Conservation (phyloP, 2,113 vertebrate species). For the Callaeas wilsoni region DNA sequence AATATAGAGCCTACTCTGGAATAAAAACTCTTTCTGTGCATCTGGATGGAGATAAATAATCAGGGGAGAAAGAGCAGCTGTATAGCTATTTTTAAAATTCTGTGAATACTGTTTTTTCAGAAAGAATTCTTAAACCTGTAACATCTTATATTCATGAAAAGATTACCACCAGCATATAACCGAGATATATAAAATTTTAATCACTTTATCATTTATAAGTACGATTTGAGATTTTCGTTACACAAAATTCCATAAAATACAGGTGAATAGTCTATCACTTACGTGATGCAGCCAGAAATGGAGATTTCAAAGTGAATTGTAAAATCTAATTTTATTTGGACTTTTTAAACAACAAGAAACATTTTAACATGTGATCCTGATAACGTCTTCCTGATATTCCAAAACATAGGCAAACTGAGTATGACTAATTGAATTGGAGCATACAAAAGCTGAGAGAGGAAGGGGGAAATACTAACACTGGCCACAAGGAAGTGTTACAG, state of each 20-base stretch:
- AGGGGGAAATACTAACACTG: background rate
- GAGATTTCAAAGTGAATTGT: background rate
- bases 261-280: background rate
- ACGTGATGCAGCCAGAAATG: background rate
- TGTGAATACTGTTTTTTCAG: slow-evolving; percentile 22
- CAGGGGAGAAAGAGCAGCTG: background rate
- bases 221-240: background rate
- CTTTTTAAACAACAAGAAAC: background rate
- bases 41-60: slow-evolving; percentile 41
- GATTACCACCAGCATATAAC: slow-evolving; percentile 6
- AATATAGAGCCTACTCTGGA: slow-evolving; percentile 11
- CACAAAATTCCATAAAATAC: slow-evolving; percentile 14
- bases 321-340: background rate
- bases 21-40: slow-evolving; percentile 35
- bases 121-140: slow-evolving; percentile 42
- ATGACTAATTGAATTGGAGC: background rate
- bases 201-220: slow-evolving; percentile 3
- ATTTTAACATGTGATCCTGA: background rate
- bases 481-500: no score
- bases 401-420: background rate
- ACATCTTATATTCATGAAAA: slow-evolving; percentile 24
- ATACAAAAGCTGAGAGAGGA: background rate
- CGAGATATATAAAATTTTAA: slow-evolving; percentile 20
- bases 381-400: background rate
- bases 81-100: slow-evolving; percentile 3